Conservation (phyloP, 2,797 vertebrate species). For the Neostethus bicornis region DNA sequence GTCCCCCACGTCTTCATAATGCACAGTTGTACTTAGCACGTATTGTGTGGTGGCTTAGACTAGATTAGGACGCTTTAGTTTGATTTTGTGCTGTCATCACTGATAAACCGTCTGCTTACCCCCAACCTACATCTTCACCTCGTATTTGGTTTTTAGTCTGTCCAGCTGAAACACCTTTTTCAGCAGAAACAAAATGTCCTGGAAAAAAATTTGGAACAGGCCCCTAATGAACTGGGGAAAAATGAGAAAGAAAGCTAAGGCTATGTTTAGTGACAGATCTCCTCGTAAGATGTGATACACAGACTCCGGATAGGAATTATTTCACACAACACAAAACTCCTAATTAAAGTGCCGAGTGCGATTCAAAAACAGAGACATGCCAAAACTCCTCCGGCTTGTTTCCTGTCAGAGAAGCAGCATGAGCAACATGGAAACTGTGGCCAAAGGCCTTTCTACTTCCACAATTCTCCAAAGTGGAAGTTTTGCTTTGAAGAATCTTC, state of each 20-base stretch:
- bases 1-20: slow-evolving; percentile 52
- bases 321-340: neutral
- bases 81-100: slow-evolving; percentile 66
- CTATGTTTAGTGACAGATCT: neutral
- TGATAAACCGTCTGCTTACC: slow-evolving; percentile 32
- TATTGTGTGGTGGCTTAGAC: slow-evolving; percentile 70
- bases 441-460: slow-evolving; percentile 6
- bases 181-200: neutral
- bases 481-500: neutral
- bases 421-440: slow-evolving; percentile 8
- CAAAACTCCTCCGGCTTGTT: slow-evolving; percentile 8
- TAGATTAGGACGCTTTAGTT: slow-evolving; percentile 71
- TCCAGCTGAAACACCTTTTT: slow-evolving; percentile 8
- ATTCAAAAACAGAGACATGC: slow-evolving; percentile 11
- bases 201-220: neutral
- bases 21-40: slow-evolving; percentile 65
- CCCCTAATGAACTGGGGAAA: neutral
- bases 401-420: slow-evolving; percentile 4
- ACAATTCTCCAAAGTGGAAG: slow-evolving; percentile 11
- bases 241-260: slow-evolving; percentile 2
- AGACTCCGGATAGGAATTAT: neutral
- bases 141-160: slow-evolving; percentile 13
- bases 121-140: slow-evolving; percentile 3
- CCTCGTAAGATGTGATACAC: neutral
- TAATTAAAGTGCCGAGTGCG: slow-evolving; percentile 6